Evolutionary conservation across 2,113 vertebrate genomes (phyloP).

Genomic region (cat (Felis catus)): DNA sequence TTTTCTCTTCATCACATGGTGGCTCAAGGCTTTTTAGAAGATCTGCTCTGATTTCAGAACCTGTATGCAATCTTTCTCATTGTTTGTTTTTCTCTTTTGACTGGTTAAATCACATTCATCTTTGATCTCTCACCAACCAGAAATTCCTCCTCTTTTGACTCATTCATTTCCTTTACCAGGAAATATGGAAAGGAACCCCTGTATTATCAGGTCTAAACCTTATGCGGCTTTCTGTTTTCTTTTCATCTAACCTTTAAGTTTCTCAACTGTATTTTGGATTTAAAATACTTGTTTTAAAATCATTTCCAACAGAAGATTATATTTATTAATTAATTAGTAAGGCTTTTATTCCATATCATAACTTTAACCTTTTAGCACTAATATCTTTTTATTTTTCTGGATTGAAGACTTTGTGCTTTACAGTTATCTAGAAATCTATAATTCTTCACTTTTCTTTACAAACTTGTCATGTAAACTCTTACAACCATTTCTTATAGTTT

Average conservation of each 20-base stretch:
- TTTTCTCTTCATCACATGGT: slow-evolving; percentile 6
- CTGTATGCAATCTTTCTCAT: slow-evolving; percentile 42
- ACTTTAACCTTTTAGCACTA: not conserved
- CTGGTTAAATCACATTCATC: slow-evolving; percentile 32
- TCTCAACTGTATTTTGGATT: not conserved
- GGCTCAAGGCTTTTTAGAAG: slow-evolving; percentile 20
- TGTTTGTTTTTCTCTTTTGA: slow-evolving; percentile 39
- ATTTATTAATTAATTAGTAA: not conserved
- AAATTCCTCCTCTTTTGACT: slow-evolving; percentile 60
- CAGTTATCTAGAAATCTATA: not conserved
- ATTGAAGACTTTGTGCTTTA: not conserved
- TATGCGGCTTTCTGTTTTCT: slow-evolving; percentile 17
- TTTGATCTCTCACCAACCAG: slow-evolving; percentile 55
- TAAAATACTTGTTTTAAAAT: not conserved
- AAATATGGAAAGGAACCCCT: slow-evolving; percentile 40
- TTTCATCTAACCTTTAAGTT: slow-evolving; percentile 25
- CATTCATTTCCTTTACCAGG: slow-evolving; percentile 51
- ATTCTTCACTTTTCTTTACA: not conserved
- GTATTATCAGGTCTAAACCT: slow-evolving; percentile 11
- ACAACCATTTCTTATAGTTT: not conserved
- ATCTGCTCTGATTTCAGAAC: slow-evolving; percentile 57
- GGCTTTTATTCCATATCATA: not conserved
- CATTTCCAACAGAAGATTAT: not conserved
- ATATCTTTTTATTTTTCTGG: not conserved
- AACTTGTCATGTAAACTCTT: not conserved